Conservation (phyloP, 35 echinoderm and acorn worm species). For the Apostichopus californicus region DNA sequence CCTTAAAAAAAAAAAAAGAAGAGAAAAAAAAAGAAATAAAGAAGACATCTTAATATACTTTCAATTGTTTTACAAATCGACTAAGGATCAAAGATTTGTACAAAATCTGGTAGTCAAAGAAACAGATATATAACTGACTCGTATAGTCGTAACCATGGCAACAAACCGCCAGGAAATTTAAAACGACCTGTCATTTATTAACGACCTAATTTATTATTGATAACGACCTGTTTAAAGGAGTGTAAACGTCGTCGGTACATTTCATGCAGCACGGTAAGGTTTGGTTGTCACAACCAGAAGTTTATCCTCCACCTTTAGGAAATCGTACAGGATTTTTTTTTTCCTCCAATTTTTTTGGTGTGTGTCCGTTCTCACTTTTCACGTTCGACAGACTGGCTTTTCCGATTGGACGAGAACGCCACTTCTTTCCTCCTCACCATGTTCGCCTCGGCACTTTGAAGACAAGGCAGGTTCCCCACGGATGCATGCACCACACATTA, state of each 20-base stretch:
- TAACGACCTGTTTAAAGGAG: neutral
- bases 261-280: slow-evolving; percentile 6
- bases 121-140: neutral
- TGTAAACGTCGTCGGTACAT: neutral
- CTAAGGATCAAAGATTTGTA: neutral
- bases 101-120: neutral
- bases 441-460: neutral
- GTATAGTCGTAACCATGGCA: neutral
- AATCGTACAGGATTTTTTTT: too few species aligned
- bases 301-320: neutral
- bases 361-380: neutral
- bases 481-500: too few species aligned
- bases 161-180: neutral
- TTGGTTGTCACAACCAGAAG: neutral
- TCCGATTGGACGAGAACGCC: neutral
- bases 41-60: too few species aligned
- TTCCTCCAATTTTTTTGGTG: neutral
- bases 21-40: too few species aligned
- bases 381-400: neutral
- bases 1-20: neutral
- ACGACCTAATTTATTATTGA: neutral
- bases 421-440: neutral
- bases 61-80: slow-evolving; percentile 12
- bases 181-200: neutral
- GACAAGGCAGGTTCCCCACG: neutral